Percentiles rank a stretch among this genome's conserved stretches.
phyloP scores from a whole-genome alignment of 2,113 vertebrate species.

The Mystacornis crossleyi region DNA sequence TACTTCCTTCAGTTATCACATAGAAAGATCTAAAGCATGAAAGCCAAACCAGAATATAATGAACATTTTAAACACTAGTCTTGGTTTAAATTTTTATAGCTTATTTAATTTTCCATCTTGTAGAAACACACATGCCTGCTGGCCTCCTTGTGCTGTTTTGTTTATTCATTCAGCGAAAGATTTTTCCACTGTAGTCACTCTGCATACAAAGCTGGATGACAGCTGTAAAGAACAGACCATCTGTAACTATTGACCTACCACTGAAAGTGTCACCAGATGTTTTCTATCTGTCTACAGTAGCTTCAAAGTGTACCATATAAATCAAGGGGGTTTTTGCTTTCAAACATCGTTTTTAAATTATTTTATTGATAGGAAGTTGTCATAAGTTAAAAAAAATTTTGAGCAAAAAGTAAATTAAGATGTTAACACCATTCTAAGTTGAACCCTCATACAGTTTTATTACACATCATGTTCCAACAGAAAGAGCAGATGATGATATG shows the following conservation, averaged over 20 bases:
- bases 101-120: conserved; percentile 8
- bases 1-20: not conserved
- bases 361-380: not conserved
- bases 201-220: conserved; percentile 10
- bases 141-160: not conserved
- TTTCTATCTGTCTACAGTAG: conserved; percentile 40
- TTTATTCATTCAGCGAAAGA: conserved; percentile 34
- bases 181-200: conserved; percentile 45
- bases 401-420: not conserved
- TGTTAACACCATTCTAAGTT: not conserved
- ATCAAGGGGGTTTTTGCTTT: not conserved
- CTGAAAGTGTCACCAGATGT: conserved; percentile 59
- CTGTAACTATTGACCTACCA: conserved; percentile 42
- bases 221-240: conserved; percentile 53
- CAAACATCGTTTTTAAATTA: not conserved
- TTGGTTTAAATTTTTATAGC: conserved; percentile 7
- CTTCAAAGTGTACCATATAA: not conserved
- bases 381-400: not conserved
- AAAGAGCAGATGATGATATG: conserved; percentile 13
- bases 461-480: not conserved
- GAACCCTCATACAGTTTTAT: not conserved
- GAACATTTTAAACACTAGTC: not conserved
- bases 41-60: not conserved
- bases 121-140: not conserved
- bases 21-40: not conserved